These are phyloP conservation scores for Uloborus diversus DNA, from an alignment of 1,140 invertebrate genomes.

Conservation along the genomic window DNA sequence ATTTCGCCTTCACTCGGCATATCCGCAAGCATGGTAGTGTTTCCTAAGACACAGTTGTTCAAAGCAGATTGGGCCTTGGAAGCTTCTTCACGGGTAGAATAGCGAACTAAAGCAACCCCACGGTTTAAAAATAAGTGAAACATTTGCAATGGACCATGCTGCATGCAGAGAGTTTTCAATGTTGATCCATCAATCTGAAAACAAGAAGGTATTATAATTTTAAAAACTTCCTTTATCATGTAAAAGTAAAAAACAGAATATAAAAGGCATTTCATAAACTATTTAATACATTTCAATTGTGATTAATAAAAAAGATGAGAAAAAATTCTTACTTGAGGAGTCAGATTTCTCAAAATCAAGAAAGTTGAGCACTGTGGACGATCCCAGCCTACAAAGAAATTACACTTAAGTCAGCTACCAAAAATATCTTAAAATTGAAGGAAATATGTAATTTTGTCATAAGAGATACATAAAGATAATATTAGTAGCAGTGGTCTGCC, in stretches of 20 bases:
- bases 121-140: conserved; percentile 90
- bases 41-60: conserved; percentile 94
- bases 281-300: not conserved
- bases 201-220: not conserved
- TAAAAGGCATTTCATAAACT: not conserved
- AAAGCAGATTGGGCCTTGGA: conserved; percentile 94
- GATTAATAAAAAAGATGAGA: not conserved
- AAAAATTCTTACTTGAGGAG: conserved; percentile 76
- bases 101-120: conserved; percentile 88
- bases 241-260: too few species aligned
- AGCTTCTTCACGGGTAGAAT: conserved; percentile 89
- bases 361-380: conserved; percentile 64
- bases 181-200: conserved; percentile 93
- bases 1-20: conserved; percentile 89
- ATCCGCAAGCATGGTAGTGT: conserved; percentile 95
- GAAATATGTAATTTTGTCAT: not conserved
- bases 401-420: too few species aligned
- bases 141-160: conserved; percentile 92
- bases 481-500: too few species aligned
- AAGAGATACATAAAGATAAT: not conserved
- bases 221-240: not conserved
- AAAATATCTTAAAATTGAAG: not conserved
- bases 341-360: conserved; percentile 90
- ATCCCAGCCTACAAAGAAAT: conserved; percentile 68
- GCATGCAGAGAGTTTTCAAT: conserved; percentile 92